phyloP scores from a whole-genome alignment of 2,797 vertebrate genomes.

The Spinus olivaceus region DNA sequence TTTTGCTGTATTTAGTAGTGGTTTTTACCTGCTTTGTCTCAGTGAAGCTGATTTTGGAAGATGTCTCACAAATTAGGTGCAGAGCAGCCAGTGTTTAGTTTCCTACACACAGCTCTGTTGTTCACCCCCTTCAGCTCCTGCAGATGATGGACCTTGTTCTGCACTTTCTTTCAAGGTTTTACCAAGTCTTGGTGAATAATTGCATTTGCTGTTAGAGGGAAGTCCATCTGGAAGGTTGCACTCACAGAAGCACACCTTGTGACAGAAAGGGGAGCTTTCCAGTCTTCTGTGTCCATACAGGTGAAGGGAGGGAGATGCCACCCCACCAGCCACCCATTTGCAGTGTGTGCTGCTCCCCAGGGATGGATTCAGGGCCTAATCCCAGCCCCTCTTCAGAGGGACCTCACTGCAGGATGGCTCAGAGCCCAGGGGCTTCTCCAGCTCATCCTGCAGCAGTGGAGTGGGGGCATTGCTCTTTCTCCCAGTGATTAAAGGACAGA shows the following conservation, averaged over 20 bases:
- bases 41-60: not conserved
- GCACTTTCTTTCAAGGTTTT: not conserved
- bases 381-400: not conserved
- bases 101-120: not conserved
- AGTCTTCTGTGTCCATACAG: rapidly evolving
- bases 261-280: not conserved
- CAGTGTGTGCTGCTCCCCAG: not conserved
- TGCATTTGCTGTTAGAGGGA: not conserved
- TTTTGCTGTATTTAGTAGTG: not conserved
- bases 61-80: slow-evolving; percentile 6
- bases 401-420: not conserved
- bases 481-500: not conserved
- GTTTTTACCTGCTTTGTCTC: not conserved
- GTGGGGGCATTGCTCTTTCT: not conserved
- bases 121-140: not conserved
- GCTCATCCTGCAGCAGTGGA: not conserved
- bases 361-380: not conserved
- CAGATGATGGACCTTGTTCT: not conserved
- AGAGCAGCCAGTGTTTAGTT: not conserved
- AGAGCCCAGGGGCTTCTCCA: not conserved
- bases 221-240: not conserved
- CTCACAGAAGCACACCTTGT: not conserved
- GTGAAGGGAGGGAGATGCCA: not conserved
- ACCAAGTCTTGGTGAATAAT: not conserved
- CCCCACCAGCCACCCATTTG: not conserved